Conservation (phyloP, 53 echinoderm and acorn worm genomes). For the Astropecten irregularis region DNA sequence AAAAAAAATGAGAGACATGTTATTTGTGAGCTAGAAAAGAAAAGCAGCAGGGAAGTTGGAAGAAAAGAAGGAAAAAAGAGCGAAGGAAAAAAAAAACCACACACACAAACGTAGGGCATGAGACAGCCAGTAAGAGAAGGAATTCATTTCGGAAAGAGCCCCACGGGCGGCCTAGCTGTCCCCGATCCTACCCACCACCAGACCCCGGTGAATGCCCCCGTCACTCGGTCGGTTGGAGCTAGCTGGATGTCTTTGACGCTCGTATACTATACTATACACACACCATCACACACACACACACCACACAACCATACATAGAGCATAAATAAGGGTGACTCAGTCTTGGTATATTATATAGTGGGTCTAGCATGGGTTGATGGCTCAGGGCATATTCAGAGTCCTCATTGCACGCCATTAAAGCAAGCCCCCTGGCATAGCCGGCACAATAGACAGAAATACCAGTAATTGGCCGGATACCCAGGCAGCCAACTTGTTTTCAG, state of each 20-base stretch:
- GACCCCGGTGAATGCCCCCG: slow-evolving; percentile 53
- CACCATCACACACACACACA: too few relatives aligned
- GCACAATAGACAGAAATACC: slow-evolving; percentile 46
- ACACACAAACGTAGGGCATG: too few relatives aligned
- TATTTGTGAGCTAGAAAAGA: slow-evolving; percentile 44
- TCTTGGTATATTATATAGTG: slow-evolving; percentile 23
- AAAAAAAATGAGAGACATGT: background rate
- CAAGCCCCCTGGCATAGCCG: slow-evolving; percentile 29
- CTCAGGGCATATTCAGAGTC: slow-evolving; percentile 10
- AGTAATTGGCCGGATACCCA: slow-evolving; percentile 50
- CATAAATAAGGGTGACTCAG: slow-evolving; percentile 51
- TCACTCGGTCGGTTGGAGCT: background rate
- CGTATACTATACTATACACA: background rate
- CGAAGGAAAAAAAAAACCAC: too few relatives aligned
- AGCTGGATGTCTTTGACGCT: background rate
- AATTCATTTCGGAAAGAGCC: slow-evolving; percentile 38
- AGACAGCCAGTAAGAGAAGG: background rate
- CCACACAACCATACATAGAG: too few relatives aligned
- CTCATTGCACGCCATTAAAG: slow-evolving; percentile 50
- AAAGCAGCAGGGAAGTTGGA: slow-evolving; percentile 20
- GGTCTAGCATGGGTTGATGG: background rate
- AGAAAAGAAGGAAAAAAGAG: too few relatives aligned
- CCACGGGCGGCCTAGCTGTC: slow-evolving; percentile 35
- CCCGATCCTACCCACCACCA: background rate
- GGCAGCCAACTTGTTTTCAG: slow-evolving; percentile 33